Evolutionary conservation across 2,113 vertebrate species (phyloP).

Genomic region (Phalacrocorax aristotelis): DNA sequence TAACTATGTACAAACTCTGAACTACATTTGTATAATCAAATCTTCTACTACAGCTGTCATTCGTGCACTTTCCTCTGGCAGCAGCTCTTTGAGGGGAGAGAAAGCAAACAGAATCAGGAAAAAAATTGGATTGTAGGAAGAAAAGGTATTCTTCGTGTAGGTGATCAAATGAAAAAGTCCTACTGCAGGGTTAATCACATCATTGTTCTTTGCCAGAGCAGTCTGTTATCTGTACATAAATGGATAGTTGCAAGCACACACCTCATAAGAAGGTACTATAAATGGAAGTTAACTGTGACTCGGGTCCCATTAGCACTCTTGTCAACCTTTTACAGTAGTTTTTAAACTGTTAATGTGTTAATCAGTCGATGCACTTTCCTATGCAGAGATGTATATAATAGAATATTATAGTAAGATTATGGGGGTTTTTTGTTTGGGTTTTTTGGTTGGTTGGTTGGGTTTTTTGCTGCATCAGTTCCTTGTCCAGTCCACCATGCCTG

Average conservation of each 20-base stretch:
- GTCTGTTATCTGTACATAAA: not conserved
- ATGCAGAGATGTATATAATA: not conserved
- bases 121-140: not conserved
- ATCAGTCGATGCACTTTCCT: not conserved
- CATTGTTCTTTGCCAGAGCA: not conserved
- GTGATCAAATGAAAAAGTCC: not conserved
- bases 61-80: not conserved
- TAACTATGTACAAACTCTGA: slow-evolving; percentile 1
- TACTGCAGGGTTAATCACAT: not conserved
- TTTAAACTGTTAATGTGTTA: not conserved
- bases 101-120: not conserved
- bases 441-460: too few species aligned
- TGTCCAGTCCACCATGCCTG: not conserved
- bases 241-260: not conserved
- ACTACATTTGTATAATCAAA: slow-evolving; percentile 39
- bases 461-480: not conserved
- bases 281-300: not conserved
- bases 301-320: not conserved
- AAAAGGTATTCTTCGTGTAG: not conserved
- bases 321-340: not conserved
- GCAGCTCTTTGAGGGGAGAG: not conserved
- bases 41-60: slow-evolving; percentile 25
- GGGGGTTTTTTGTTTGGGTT: too few species aligned
- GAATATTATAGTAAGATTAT: not conserved
- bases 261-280: not conserved